A percentile compares a stretch with the other conserved stretches of the same genome.
Evolutionary conservation across 2,888 invertebrate genomes (phyloP).

Genomic region (Anthrax anthrax): DNA sequence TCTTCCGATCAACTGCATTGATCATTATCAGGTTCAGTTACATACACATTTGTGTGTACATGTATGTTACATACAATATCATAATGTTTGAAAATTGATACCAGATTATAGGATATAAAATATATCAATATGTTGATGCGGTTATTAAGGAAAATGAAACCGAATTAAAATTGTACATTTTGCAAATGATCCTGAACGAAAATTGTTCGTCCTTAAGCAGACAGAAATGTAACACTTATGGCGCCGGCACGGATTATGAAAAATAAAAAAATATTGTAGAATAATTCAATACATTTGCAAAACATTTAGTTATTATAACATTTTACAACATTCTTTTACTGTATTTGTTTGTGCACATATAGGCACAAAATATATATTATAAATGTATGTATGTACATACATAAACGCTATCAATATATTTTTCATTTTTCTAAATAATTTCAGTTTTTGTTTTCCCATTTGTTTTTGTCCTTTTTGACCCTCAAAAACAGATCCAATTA

Average conservation of each 20-base stretch:
- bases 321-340: too few species aligned
- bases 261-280: not conserved
- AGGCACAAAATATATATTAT: too few species aligned
- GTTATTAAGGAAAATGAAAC: not conserved
- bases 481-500: not conserved
- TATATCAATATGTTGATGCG: not conserved
- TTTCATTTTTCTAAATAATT: too few species aligned
- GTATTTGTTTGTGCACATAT: too few species aligned
- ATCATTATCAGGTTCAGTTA: slow-evolving; percentile 7
- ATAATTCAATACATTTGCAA: not conserved
- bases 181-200: slow-evolving; percentile 13
- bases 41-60: too few species aligned
- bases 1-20: not conserved
- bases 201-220: slow-evolving; percentile 9
- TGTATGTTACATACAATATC: too few species aligned
- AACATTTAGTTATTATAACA: too few species aligned
- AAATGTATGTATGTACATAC: too few species aligned
- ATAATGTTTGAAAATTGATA: not conserved
- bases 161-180: not conserved
- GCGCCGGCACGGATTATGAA: slow-evolving; percentile 8
- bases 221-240: slow-evolving; percentile 12
- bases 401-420: too few species aligned
- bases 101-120: not conserved
- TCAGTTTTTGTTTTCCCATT: too few species aligned
- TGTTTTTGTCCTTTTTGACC: too few species aligned